Evolutionary conservation across 2,797 vertebrate species (phyloP), one percentile per base, ranked within the genome.

Genomic region (Epinephelus awoara): DNA sequence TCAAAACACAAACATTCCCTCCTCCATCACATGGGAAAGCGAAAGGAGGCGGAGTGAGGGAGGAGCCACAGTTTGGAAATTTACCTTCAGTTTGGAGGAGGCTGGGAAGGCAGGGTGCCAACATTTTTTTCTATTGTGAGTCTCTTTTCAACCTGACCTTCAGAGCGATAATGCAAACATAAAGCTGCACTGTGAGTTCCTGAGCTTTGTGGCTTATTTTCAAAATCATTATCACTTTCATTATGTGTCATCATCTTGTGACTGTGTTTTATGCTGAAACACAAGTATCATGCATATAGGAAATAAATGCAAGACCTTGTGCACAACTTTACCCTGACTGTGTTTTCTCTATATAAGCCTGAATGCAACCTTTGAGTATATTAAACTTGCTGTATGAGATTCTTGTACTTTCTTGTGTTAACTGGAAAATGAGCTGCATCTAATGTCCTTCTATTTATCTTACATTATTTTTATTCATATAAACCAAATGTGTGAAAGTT

Each of bases 41-140:
- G 1, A 70, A 77, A 61, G 18, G 29, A 90, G 85, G 38, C 70
- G 61, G 67, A 12, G 29, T 0, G 17, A 59, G 79, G 70, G 84
- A 63, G 71, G 49, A 54, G 2, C 58, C 25, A 34, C 14, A 12
- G 1, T 42, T 51, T 78, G 84, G 85, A 88, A 91, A 85, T 57
- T 68, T 73, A 51, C 82, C 7, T 10, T 1, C 23, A 38, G 1
- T 0, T 15, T 0, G 6, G 1, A n/a, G 21, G 1, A 18, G 0
- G 2, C 1, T 11, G 7, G 23, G 2, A 13, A 10, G 23, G 25
- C 3, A 44, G 1, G 7, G 2, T 4, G 21, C 54, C 44, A 54
- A 9, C 29, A 6, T 23, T 10, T 40, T 47, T 42, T 6, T 46
- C 17, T 34, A 10, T 4, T 15, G 6, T 55, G 1, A 3, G 3